Evolutionary conservation across 2,113 vertebrate species (phyloP), one percentile per base, ranked within the genome.

Genomic region (Montifringilla adamsi): DNA sequence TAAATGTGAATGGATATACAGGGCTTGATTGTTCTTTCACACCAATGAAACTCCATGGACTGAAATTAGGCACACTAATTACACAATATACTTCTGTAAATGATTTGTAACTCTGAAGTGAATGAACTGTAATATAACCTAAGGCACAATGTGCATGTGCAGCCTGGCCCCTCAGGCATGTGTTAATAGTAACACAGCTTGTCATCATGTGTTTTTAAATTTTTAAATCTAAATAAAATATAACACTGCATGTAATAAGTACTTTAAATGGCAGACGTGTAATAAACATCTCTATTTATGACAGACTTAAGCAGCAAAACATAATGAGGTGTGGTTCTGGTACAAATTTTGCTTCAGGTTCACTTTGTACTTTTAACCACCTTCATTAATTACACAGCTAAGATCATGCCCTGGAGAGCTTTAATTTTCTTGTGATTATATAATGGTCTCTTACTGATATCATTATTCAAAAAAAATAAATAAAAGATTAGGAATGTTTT

Each of bases 371-470:
- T 97, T 96, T 96, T 82, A 97, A 97, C 77, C 91, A 96, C 20
- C 17, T 58, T 91, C 81, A 95, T 95, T 95, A 97, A 97, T 98
- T 97, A 96, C 75, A 95, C 69, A 95, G 95, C 96, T 87, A 97
- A 89, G 92, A 97, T 97, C 93, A 90, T 90, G 92, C 91, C 95
- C 97, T 83, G 93, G 90, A 93, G 96, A 98, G 85, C 95, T 96
- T 94, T 94, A 90, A 97, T 97, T 97, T 98, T 96, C 97, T 95
- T 86, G 89, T 96, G 97, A 97, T 98, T 97, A 89, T 97, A 97
- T 97, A 97, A 97, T 95, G 93, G 89, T 94, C 84, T 94, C 95
- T 91, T 96, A 97, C 87, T 96, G 96, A 96, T 95, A 97, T 90
- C 76, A 96, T 97, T 97, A 95, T 97, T 97, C 0, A 66, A 80